Evolutionary conservation across 2,888 invertebrate species (phyloP).

Genomic region (Acanthosepion esculentum): DNA sequence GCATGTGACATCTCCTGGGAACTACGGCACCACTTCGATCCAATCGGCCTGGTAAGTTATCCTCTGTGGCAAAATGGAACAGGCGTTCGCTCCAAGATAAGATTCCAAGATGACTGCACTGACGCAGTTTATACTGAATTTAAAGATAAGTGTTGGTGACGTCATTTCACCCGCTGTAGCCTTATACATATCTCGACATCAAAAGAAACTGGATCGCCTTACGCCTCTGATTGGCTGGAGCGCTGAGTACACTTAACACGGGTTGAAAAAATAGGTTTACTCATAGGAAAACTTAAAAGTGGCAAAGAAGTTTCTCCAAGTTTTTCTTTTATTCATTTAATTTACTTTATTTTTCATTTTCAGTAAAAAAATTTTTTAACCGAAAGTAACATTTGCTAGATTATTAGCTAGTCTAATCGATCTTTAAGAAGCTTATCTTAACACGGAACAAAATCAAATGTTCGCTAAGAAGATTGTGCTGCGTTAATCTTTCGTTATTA

Average conservation of each 20-base stretch:
- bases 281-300: not conserved
- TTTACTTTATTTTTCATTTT: no score
- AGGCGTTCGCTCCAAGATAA: not conserved
- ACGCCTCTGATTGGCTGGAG: not conserved
- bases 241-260: not conserved
- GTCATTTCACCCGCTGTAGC: not conserved
- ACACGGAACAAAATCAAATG: no score
- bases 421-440: no score
- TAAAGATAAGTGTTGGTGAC: not conserved
- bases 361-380: no score
- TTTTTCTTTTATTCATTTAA: no score
- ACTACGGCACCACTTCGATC: not conserved
- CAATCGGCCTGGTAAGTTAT: not conserved
- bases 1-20: not conserved
- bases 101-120: not conserved
- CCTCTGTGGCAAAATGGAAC: not conserved
- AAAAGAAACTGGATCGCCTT: not conserved
- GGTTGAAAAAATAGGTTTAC: not conserved
- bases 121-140: not conserved
- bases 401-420: no score
- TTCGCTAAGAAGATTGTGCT: no score
- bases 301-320: not conserved
- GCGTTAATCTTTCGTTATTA: no score
- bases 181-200: not conserved
- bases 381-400: no score